Conservation (phyloP, 1,140 invertebrate genomes). For the Monochamus saltuarius region DNA sequence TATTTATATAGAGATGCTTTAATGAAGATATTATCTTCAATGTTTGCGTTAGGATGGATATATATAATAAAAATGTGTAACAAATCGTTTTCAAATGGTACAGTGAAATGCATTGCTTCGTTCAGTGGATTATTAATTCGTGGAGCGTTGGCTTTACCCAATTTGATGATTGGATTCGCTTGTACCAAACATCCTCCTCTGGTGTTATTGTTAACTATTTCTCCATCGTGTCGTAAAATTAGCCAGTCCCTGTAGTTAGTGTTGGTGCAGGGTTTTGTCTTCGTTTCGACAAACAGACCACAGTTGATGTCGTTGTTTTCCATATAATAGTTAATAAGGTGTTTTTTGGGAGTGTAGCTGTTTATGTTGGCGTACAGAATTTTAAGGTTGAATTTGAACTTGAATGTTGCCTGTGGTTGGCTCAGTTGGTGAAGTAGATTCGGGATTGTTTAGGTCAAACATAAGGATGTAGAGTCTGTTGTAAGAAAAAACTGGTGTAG, state of each 20-base stretch:
- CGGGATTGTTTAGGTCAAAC: conserved; percentile 4
- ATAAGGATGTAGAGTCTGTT: conserved; percentile 15
- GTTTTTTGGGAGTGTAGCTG: conserved; percentile 10
- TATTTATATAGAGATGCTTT: conserved; percentile 10
- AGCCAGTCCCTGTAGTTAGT: conserved; percentile 9
- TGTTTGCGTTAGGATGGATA: not conserved
- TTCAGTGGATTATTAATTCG: conserved; percentile 11
- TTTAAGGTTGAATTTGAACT: not conserved
- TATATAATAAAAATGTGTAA: conserved; percentile 15
- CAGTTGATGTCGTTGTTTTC: conserved; percentile 14
- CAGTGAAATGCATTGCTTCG: conserved; percentile 12
- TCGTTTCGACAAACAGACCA: conserved; percentile 9
- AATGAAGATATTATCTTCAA: conserved; percentile 17
- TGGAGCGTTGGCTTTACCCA: conserved; percentile 16
- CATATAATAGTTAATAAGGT: conserved; percentile 6
- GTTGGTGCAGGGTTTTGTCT: not conserved
- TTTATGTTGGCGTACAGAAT: conserved; percentile 14
- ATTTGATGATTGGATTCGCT: conserved; percentile 2
- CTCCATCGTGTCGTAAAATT: not conserved
- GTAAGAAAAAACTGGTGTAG: conserved; percentile 2
- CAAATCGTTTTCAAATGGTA: conserved; percentile 8
- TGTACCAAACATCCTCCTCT: conserved; percentile 15
- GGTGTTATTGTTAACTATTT: conserved; percentile 2
- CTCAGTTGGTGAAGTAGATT: conserved; percentile 7
- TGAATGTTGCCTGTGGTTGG: conserved; percentile 4